phyloP scores from a whole-genome alignment of 2,888 invertebrate species.

The Coelopa pilipes region DNA sequence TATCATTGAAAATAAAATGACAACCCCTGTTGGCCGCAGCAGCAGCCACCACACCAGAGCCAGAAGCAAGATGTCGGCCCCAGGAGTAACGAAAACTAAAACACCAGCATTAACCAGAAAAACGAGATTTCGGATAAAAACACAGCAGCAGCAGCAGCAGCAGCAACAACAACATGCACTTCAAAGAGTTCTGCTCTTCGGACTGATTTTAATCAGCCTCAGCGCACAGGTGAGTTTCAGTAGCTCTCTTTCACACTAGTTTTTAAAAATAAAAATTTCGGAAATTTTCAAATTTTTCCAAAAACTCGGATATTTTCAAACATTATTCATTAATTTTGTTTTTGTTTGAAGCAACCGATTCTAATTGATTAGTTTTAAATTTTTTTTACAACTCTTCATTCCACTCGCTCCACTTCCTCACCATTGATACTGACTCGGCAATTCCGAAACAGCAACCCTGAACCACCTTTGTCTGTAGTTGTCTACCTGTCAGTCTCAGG shows the following conservation, averaged over 20 bases:
- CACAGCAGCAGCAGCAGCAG: constrained; percentile 36
- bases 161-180: constrained; percentile 35
- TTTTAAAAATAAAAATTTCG: neutral
- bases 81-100: constrained; percentile 24
- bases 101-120: constrained; percentile 35
- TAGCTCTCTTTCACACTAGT: neutral
- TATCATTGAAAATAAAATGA: constrained; percentile 6
- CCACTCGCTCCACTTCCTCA: too few relatives aligned
- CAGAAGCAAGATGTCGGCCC: constrained; percentile 25
- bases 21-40: neutral
- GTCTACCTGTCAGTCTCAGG: neutral
- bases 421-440: too few relatives aligned
- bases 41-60: constrained; percentile 1
- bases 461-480: neutral
- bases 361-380: too few relatives aligned
- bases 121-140: constrained; percentile 41
- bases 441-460: neutral
- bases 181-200: constrained; percentile 48
- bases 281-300: neutral
- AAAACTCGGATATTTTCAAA: too few relatives aligned
- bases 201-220: constrained; percentile 48
- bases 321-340: too few relatives aligned
- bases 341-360: too few relatives aligned
- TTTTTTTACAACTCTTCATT: too few relatives aligned
- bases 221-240: constrained; percentile 48